These are phyloP conservation scores for Pao palembangensis DNA, from an alignment of 2,113 vertebrate genomes.

Conservation along the genomic window DNA sequence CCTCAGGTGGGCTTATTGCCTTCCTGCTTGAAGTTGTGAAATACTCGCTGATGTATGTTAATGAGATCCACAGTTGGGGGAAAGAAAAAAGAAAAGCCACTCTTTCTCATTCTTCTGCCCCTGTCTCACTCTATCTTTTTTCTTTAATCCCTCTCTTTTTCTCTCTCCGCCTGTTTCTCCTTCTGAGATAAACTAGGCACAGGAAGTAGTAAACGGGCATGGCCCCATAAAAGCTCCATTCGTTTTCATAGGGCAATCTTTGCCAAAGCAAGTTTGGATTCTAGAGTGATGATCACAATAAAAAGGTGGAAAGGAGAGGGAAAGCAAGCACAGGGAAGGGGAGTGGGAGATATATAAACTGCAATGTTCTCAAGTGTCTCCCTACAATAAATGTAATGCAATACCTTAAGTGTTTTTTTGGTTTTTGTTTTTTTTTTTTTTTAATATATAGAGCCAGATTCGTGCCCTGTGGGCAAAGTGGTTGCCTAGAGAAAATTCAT, in stretches of 20 bases:
- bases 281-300: slow-evolving; percentile 76
- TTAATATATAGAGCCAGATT: slow-evolving; percentile 67
- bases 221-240: slow-evolving; percentile 66
- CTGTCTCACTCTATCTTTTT: slow-evolving; percentile 38
- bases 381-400: slow-evolving; percentile 71
- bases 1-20: slow-evolving; percentile 77
- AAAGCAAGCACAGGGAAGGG: slow-evolving; percentile 43
- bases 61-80: slow-evolving; percentile 68
- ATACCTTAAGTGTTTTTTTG: no score
- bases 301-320: slow-evolving; percentile 61
- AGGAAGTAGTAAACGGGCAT: slow-evolving; percentile 66
- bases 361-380: slow-evolving; percentile 69
- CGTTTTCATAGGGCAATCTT: slow-evolving; percentile 70
- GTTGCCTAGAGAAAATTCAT: slow-evolving; percentile 77
- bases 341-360: slow-evolving; percentile 64
- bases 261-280: slow-evolving; percentile 69
- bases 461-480: slow-evolving; percentile 72
- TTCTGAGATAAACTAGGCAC: slow-evolving; percentile 59
- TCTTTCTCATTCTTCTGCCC: slow-evolving; percentile 37
- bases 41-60: slow-evolving; percentile 77
- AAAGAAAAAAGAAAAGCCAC: slow-evolving; percentile 44
- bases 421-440: slow-evolving; percentile 39
- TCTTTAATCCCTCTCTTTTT: slow-evolving; percentile 17
- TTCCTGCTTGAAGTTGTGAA: slow-evolving; percentile 73
- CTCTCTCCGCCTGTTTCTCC: slow-evolving; percentile 20